phyloP scores from a whole-genome alignment of 2,797 vertebrate species.

The Loris lydekkerianus region DNA sequence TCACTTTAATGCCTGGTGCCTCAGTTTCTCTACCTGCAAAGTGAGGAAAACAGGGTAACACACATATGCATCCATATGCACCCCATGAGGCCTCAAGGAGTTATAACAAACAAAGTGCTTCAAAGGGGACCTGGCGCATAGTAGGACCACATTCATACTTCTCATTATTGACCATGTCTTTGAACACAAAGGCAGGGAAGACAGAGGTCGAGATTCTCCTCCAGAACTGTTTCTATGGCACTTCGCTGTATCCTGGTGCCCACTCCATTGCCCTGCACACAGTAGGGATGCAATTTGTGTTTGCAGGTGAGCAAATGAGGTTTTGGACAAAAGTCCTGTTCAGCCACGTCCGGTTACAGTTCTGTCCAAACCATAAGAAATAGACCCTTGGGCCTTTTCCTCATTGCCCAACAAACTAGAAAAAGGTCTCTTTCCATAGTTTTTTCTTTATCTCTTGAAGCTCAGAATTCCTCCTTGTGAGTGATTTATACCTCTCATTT shows the following conservation, averaged over 20 bases:
- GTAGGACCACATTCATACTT: neutral
- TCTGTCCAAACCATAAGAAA: neutral
- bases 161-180: neutral
- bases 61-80: rapidly evolving
- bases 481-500: neutral
- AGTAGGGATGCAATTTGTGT: neutral
- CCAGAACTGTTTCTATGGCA: no score
- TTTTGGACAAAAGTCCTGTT: neutral
- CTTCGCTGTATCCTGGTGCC: neutral
- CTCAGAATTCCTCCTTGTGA: neutral
- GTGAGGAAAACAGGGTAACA: neutral
- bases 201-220: neutral
- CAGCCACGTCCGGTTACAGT: rapidly evolving
- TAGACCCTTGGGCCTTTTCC: neutral
- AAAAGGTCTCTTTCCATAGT: neutral
- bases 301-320: neutral
- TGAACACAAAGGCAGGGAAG: neutral
- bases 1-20: neutral
- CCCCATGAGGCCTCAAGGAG: neutral
- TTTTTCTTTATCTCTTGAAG: neutral
- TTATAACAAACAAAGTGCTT: neutral
- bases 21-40: neutral
- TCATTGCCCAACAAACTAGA: neutral
- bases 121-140: neutral
- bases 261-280: neutral